A percentile compares a stretch with the other conserved stretches of the same genome.
These are phyloP conservation scores for Mastigias papua DNA, from an alignment of 30 jellyfish, hydroid and myxozoan species.

Conservation along the genomic window DNA sequence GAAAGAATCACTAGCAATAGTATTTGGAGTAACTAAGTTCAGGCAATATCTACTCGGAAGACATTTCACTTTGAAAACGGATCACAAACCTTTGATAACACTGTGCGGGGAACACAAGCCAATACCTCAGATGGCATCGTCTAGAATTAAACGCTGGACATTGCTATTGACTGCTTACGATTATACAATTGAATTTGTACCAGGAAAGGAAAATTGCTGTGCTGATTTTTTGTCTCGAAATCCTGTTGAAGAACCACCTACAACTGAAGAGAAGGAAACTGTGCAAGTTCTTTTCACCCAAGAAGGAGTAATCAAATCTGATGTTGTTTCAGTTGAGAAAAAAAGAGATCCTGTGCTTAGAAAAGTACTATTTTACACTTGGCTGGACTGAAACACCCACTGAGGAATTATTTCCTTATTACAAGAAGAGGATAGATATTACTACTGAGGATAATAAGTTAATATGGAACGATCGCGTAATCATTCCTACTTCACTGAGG, in stretches of 20 bases:
- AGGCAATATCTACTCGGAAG: conserved; percentile 18
- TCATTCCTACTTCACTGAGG: conserved; percentile 24
- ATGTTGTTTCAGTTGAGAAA: conserved; percentile 32
- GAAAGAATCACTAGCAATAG: background rate
- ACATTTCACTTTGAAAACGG: background rate
- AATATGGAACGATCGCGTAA: background rate
- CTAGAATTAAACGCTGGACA: background rate
- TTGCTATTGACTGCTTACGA: background rate
- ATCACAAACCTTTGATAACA: conserved; percentile 13
- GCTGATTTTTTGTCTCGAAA: conserved; percentile 19
- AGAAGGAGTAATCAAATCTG: conserved; percentile 43
- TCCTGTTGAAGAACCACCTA: conserved; percentile 20
- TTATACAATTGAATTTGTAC: background rate
- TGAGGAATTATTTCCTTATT: conserved; percentile 6
- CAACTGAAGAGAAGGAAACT: conserved; percentile 32
- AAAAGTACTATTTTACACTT: conserved; percentile 27
- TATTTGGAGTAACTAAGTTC: conserved; percentile 14
- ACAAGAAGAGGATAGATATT: background rate
- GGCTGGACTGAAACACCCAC: background rate
- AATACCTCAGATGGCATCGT: conserved; percentile 5
- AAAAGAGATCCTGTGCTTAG: conserved; percentile 12
- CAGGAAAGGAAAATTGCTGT: conserved; percentile 18
- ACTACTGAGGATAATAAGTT: conserved; percentile 12
- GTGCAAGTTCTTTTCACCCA: conserved; percentile 30
- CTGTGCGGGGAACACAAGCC: conserved; percentile 10